Conservation (phyloP, 2,797 vertebrate genomes). For the Agapornis canus region DNA sequence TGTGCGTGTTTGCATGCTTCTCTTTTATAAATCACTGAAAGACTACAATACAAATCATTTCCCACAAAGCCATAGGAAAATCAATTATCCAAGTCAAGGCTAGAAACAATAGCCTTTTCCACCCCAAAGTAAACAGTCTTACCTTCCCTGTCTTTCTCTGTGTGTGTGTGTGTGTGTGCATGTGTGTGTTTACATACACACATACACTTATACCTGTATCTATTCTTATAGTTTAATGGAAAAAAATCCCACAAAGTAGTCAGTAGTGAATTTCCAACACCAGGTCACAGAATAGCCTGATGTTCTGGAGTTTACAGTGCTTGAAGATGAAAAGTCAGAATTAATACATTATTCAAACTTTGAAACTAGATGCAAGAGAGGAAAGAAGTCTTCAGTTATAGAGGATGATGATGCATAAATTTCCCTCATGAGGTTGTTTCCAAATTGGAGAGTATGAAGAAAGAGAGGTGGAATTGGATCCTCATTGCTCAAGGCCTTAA, state of each 20-base stretch:
- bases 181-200: accelerated
- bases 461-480: not conserved
- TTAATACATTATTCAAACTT: not conserved
- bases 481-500: not conserved
- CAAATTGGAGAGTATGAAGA: not conserved
- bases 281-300: not conserved
- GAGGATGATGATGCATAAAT: not conserved
- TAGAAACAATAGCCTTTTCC: not conserved
- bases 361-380: not conserved
- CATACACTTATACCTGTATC: not conserved
- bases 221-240: not conserved
- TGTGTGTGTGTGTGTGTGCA: accelerated
- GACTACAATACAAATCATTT: not conserved
- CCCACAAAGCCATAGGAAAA: not conserved
- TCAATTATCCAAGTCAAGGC: not conserved
- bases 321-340: not conserved
- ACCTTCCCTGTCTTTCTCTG: not conserved
- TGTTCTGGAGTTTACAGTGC: not conserved
- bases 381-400: not conserved
- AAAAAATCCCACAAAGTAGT: not conserved
- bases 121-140: not conserved
- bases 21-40: not conserved
- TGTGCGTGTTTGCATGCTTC: not conserved
- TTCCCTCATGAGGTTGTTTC: not conserved
- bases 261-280: not conserved